A percentile compares a stretch with the other conserved stretches of the same genome.
Conservation (phyloP, 2,113 vertebrate species). For the Pluvialis apricaria region DNA sequence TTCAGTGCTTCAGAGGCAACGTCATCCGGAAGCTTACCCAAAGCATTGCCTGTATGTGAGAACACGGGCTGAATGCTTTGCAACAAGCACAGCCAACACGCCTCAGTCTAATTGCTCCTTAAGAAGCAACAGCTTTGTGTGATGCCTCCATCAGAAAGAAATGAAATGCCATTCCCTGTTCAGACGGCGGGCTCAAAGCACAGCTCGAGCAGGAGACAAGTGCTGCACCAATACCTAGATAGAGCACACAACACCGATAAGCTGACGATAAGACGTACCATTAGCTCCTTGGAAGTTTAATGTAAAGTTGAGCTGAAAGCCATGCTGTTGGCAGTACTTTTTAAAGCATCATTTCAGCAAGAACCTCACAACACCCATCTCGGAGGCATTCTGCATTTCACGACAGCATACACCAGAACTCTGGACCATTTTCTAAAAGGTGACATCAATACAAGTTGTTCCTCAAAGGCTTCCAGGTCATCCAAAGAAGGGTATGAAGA, state of each 20-base stretch:
- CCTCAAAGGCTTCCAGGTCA: not conserved
- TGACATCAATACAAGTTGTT: rapidly evolving
- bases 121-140: not conserved
- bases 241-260: not conserved
- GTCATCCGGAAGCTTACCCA: not conserved
- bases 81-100: not conserved
- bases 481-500: not conserved
- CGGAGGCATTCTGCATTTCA: not conserved
- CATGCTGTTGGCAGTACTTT: not conserved
- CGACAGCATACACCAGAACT: not conserved
- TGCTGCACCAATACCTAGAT: not conserved
- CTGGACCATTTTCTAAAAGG: not conserved
- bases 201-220: not conserved
- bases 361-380: not conserved
- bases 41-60: not conserved
- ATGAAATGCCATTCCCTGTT: not conserved
- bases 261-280: not conserved
- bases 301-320: not conserved
- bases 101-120: not conserved
- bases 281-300: not conserved
- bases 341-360: not conserved
- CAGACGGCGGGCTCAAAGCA: not conserved
- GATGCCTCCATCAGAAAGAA: not conserved
- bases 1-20: not conserved
- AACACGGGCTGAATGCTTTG: not conserved